phyloP scores from a whole-genome alignment of 2,113 vertebrate genomes.

The Grus americana region DNA sequence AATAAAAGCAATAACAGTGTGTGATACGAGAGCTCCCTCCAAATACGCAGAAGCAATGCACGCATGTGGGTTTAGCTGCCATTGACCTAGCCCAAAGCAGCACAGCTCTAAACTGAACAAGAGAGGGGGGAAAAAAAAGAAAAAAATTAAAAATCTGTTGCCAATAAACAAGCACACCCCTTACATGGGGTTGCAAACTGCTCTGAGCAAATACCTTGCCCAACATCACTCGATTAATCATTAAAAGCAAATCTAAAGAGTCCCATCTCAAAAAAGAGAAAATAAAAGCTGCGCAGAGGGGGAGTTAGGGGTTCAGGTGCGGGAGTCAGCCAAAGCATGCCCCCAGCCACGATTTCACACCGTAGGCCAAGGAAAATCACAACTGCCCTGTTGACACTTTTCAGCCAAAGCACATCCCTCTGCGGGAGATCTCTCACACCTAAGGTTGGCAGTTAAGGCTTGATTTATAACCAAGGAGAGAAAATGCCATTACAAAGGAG shows the following conservation, averaged over 20 bases:
- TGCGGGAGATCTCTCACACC: background rate
- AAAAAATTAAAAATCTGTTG: background rate
- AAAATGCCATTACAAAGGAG: background rate
- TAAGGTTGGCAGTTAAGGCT: background rate
- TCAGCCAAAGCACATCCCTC: background rate
- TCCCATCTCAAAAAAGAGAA: background rate
- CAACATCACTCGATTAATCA: background rate
- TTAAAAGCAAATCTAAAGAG: background rate
- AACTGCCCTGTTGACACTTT: background rate
- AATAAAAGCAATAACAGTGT: background rate
- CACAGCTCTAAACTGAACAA: background rate
- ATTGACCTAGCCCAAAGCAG: background rate
- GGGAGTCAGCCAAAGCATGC: background rate
- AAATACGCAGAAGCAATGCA: accelerated
- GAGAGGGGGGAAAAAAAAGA: background rate
- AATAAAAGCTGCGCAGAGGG: background rate
- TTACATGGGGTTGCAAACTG: background rate
- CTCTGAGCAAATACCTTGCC: constrained; percentile 27
- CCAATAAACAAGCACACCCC: background rate
- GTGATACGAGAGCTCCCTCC: background rate
- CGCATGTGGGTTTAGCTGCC: background rate
- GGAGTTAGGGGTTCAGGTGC: background rate
- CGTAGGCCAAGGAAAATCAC: background rate
- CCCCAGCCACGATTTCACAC: background rate
- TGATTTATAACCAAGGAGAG: background rate